Conservation (phyloP, 2,113 vertebrate genomes). For the Pseudopodoces humilis region DNA sequence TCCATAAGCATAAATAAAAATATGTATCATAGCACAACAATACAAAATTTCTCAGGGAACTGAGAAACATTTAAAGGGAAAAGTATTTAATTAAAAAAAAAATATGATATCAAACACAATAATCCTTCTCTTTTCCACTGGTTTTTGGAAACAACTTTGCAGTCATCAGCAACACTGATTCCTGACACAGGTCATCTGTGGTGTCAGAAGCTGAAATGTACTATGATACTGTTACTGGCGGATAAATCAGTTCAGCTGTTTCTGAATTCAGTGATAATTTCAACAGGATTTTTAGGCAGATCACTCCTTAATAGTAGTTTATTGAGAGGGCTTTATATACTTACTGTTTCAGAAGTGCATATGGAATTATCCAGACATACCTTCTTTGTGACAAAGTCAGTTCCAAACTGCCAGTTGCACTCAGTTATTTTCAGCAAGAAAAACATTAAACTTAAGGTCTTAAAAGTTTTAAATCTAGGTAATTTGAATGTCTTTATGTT, state of each 20-base stretch:
- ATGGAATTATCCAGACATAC: background rate
- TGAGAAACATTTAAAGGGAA: background rate
- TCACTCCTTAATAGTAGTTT: background rate
- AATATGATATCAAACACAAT: background rate
- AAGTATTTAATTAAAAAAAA: background rate
- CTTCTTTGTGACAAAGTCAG: background rate
- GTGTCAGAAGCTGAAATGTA: background rate
- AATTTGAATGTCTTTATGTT: constrained; percentile 52
- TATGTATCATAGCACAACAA: background rate
- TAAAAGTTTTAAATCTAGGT: constrained; percentile 34
- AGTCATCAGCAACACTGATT: background rate
- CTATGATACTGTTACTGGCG: background rate
- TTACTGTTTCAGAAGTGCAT: background rate
- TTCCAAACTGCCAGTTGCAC: background rate
- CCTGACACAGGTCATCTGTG: background rate
- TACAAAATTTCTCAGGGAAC: background rate
- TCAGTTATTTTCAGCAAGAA: constrained; percentile 3
- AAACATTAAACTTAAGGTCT: constrained; percentile 24
- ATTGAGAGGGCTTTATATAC: background rate
- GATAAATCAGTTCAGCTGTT: background rate
- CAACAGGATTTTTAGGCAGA: background rate
- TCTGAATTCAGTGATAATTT: background rate
- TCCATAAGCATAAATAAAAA: background rate
- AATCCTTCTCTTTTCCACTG: background rate
- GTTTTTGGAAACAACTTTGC: background rate